phyloP scores from a whole-genome alignment of 2,888 invertebrate genomes.

The Tricholauxania praeusta region DNA sequence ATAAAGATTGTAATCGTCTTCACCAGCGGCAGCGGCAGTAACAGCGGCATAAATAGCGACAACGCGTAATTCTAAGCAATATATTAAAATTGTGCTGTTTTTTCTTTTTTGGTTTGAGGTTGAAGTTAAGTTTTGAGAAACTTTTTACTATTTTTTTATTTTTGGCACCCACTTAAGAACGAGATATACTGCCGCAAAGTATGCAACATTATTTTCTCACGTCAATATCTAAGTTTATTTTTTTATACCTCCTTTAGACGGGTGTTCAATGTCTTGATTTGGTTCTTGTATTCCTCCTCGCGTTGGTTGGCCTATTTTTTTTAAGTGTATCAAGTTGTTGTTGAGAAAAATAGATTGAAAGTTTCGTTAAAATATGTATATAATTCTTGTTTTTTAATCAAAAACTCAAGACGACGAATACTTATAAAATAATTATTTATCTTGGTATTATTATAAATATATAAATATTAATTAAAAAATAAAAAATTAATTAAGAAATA shows the following conservation, averaged over 20 bases:
- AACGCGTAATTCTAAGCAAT: neutral
- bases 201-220: conserved; percentile 38
- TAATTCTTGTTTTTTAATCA: conserved; percentile 28
- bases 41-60: neutral
- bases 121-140: conserved; percentile 26
- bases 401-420: neutral
- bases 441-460: neutral
- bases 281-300: conserved; percentile 99
- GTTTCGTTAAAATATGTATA: conserved; percentile 35
- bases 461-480: neutral
- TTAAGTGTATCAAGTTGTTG: conserved; percentile 51
- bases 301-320: conserved; percentile 93
- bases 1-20: no score
- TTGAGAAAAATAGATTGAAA: conserved; percentile 44
- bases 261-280: conserved; percentile 98
- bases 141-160: conserved; percentile 26
- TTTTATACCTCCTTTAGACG: conserved; percentile 96
- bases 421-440: neutral
- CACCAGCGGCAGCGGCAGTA: conserved; percentile 1
- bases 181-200: neutral
- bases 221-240: conserved; percentile 23
- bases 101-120: neutral
- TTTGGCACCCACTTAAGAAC: conserved; percentile 34
- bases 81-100: conserved; percentile 2
- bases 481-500: conserved; percentile 10